phyloP scores from a whole-genome alignment of 2,797 vertebrate species.

The Eremophila alpestris region DNA sequence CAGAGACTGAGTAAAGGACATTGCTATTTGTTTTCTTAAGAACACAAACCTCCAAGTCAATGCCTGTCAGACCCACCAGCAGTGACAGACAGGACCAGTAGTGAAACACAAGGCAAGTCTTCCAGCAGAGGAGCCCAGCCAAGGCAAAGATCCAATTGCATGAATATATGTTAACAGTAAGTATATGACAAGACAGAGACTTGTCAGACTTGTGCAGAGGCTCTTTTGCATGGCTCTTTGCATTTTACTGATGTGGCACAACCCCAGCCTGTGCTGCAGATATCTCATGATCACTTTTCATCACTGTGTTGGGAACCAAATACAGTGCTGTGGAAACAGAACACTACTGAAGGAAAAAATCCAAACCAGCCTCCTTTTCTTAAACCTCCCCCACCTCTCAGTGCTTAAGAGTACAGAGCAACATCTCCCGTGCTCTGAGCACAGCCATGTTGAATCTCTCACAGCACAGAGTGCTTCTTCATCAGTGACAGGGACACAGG shows the following conservation, averaged over 20 bases:
- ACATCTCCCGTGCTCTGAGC: not conserved
- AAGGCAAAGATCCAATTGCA: not conserved
- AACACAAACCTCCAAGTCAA: not conserved
- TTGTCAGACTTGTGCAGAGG: not conserved
- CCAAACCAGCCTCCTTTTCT: not conserved
- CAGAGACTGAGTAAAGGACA: not conserved
- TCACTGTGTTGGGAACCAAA: not conserved
- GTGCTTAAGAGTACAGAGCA: not conserved
- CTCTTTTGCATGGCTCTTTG: not conserved
- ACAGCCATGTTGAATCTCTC: accelerated
- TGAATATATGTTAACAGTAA: not conserved
- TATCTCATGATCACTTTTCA: not conserved
- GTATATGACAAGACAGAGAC: not conserved
- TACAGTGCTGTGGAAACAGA: not conserved
- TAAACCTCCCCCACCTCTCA: not conserved
- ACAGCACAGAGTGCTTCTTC: accelerated
- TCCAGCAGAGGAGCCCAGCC: not conserved
- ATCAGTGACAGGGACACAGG: not conserved
- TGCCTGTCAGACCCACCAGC: not conserved
- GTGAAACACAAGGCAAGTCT: not conserved
- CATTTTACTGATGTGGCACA: not conserved
- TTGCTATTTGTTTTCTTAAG: not conserved
- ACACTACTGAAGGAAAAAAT: not conserved
- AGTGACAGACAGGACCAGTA: not conserved
- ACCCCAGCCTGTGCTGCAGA: not conserved